Evolutionary conservation across 2,113 vertebrate species (phyloP), one percentile per base, ranked within the genome.

Genomic region (Symphodus melops): DNA sequence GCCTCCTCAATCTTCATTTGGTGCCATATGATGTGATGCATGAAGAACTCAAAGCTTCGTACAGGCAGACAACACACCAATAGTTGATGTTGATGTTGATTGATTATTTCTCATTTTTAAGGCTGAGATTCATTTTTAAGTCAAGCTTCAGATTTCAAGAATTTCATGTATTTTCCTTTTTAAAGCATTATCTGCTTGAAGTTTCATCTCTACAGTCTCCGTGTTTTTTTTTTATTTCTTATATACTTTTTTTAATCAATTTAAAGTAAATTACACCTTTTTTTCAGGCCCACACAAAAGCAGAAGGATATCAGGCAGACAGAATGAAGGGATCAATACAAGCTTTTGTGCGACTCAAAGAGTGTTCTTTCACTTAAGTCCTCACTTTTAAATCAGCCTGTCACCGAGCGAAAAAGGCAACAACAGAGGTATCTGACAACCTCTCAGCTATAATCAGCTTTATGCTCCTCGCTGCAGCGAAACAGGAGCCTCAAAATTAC

Each of bases 381-480:
- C 62, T 76, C 69, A 11, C 52, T 83, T 76, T 74, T 61, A 82
- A 88, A 81, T 80, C 25, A 23, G 67, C 60, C 55, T 57, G 72
- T 76, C 71, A 66, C 51, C 23, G 20, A 55, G 68, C 61, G 68
- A 71, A 86, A 73, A 80, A 67, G 51, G 51, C 72, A 53, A 53
- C 72, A 74, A 77, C 66, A 81, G 75, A 80, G 68, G 55, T 75
- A 61, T 84, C 56, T 77, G 84, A 88, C 85, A 86, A 54, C 72
- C 72, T 87, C 72, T 84, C 78, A 75, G 64, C 83, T 78, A 59
- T 77, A 75, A 89, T 81, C 79, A 81, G 52, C 87, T 86, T 86
- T 83, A 81, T 83, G 78, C 74, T 81, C 72, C 56, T 77, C 57
- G 36, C 69, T 63, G 48, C 67, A 60, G 72, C 20, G 16, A 83